Conservation (phyloP, 1,140 invertebrate species). For the Epicauta chinensis region DNA sequence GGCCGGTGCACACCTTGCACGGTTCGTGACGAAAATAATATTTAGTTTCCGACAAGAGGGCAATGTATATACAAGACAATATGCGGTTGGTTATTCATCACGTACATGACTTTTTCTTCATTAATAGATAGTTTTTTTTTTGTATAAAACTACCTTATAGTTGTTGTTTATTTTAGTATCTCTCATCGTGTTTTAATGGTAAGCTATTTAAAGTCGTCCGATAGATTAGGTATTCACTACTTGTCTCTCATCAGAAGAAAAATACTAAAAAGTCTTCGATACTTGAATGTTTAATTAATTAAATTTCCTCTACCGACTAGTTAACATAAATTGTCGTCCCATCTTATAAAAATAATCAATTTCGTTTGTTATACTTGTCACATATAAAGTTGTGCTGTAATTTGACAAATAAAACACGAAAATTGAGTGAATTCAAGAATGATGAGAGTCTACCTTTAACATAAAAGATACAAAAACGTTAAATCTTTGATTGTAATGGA, state of each 20-base stretch:
- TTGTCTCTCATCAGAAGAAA: conserved; percentile 35
- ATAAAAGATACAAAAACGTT: neutral
- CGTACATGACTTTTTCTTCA: too few relatives aligned
- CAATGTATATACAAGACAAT: too few relatives aligned
- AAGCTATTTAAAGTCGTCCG: too few relatives aligned
- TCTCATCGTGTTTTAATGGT: neutral
- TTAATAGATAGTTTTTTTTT: too few relatives aligned
- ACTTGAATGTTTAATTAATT: conserved; percentile 40
- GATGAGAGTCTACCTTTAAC: too few relatives aligned
- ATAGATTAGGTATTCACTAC: conserved; percentile 36
- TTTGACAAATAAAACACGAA: too few relatives aligned
- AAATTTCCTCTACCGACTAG: conserved; percentile 26
- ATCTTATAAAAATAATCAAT: too few relatives aligned
- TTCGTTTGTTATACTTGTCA: too few relatives aligned
- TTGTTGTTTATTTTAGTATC: neutral
- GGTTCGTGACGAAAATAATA: conserved; percentile 30
- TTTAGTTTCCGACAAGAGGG: conserved; percentile 3
- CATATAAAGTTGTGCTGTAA: too few relatives aligned
- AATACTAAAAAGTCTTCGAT: conserved; percentile 39
- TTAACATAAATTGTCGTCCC: conserved; percentile 27
- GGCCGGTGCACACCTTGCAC: conserved; percentile 27
- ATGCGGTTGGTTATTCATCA: too few relatives aligned
- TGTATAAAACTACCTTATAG: too few relatives aligned
- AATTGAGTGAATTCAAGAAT: too few relatives aligned
- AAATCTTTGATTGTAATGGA: conserved; percentile 27